Evolutionary conservation across 1,140 invertebrate species (phyloP), one percentile per base, ranked within the genome.

Genomic region (Hycleus phaleratus): DNA sequence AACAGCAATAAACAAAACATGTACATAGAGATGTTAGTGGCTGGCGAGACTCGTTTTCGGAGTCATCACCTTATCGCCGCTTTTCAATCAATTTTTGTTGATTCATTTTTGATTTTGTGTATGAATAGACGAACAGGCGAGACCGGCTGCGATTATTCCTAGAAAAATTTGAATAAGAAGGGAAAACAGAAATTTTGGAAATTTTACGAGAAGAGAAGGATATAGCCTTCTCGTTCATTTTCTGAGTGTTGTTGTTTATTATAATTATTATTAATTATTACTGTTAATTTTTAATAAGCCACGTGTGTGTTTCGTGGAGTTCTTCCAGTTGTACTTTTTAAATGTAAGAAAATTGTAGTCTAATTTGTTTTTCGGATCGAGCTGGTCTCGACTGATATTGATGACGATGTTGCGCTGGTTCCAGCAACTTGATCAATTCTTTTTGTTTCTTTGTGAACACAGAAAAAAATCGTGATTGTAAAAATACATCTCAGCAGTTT

Each of bases 161-260:
- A 46, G 47, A 43, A 46, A 51, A 55, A 56, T 63, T 5, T 4
- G 11, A 42, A 46, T 53, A 60, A 59, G 57, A 48, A 51, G 18
- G 18, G 18, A 18, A 12, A 18, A 18, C 18, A 18, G 18, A 18
- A 18, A 18, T 18, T 18, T 18, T 18, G 18, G 18, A 58, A 56
- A 54, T 49, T 59, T 47, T 46, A 24, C 12, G 18, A 18, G 18
- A 24, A 66, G 66, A 66, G 61, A 63, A 59, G 67, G 69, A 69
- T 51, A 10, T 71, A 71, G 66, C 69, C 69, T 59, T 61, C 62
- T 68, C 65, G 46, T 48, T 47, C 54, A 49, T 49, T 46, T 52
- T 54, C 69, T 71, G 69, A 71, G 45, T 71, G 69, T 71, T 71
- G 65, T 50, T 45, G 12, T 43, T 54, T 26, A 57, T 49, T 40